Conservation (phyloP, 2,113 vertebrate genomes). For the Panthera leo region DNA sequence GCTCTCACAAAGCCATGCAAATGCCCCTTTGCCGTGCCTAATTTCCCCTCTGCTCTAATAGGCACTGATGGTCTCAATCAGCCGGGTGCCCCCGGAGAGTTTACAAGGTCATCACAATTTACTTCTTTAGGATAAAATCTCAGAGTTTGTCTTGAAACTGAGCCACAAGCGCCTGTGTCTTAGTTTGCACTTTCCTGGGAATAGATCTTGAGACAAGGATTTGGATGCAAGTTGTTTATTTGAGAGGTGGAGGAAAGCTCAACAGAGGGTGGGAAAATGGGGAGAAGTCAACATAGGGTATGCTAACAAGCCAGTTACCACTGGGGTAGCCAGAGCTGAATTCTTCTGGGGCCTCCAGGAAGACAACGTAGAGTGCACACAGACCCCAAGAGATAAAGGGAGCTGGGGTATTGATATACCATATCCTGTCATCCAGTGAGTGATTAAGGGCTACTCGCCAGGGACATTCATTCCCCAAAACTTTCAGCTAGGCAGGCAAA, state of each 20-base stretch:
- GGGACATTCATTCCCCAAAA: background rate
- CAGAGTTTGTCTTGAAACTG: background rate
- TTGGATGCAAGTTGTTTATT: background rate
- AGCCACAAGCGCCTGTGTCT: background rate
- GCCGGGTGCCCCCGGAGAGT: background rate
- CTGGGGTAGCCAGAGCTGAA: background rate
- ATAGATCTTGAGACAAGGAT: background rate
- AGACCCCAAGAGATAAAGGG: background rate
- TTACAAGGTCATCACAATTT: background rate
- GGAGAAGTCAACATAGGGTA: background rate
- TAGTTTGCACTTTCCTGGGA: background rate
- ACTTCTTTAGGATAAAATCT: background rate
- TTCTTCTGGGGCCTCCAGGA: background rate
- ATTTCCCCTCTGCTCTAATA: background rate
- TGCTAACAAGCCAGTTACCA: background rate
- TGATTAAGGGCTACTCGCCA: background rate
- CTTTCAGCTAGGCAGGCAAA: background rate
- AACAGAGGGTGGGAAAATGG: background rate
- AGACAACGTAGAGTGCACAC: background rate
- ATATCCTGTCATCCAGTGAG: background rate
- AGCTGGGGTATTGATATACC: background rate
- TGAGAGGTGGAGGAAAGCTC: background rate
- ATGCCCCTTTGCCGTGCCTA: background rate
- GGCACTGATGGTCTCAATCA: background rate
- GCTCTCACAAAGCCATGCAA: background rate